phyloP scores from a whole-genome alignment of 2,113 vertebrate genomes.

The Mola mola region DNA sequence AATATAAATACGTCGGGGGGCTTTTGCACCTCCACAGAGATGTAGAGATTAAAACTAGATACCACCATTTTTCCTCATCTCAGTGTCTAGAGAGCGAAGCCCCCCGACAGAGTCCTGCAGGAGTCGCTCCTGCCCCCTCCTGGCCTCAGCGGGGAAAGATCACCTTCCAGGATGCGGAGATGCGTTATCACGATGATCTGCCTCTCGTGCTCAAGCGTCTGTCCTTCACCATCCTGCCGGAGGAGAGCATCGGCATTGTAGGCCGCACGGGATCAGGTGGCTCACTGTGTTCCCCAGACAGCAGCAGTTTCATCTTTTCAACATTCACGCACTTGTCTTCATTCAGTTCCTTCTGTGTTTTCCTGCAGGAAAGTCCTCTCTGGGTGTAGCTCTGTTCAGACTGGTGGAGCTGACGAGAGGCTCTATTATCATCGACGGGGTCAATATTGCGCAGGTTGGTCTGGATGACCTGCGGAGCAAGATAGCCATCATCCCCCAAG shows the following conservation, averaged over 20 bases:
- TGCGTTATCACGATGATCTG: constrained; percentile 81
- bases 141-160: constrained; percentile 83
- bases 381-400: constrained; percentile 83
- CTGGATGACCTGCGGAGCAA: constrained; percentile 83
- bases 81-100: constrained; percentile 82
- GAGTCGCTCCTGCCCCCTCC: constrained; percentile 63
- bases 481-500: constrained; percentile 86
- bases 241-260: constrained; percentile 85
- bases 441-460: constrained; percentile 80
- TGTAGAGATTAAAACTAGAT: constrained; percentile 56
- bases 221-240: constrained; percentile 79
- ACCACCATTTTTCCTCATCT: constrained; percentile 38
- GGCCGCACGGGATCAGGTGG: constrained; percentile 86
- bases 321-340: constrained; percentile 8
- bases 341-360: not conserved
- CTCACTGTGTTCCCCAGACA: not conserved
- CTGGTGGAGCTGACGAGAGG: constrained; percentile 81
- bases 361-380: constrained; percentile 83
- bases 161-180: constrained; percentile 82
- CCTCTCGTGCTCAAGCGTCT: constrained; percentile 83
- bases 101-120: constrained; percentile 52
- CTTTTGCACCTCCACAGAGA: constrained; percentile 44
- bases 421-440: constrained; percentile 81
- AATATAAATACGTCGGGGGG: constrained; percentile 1
- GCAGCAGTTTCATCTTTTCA: not conserved